Conservation (phyloP, 2,113 vertebrate genomes). For the Sebastes fasciatus region DNA sequence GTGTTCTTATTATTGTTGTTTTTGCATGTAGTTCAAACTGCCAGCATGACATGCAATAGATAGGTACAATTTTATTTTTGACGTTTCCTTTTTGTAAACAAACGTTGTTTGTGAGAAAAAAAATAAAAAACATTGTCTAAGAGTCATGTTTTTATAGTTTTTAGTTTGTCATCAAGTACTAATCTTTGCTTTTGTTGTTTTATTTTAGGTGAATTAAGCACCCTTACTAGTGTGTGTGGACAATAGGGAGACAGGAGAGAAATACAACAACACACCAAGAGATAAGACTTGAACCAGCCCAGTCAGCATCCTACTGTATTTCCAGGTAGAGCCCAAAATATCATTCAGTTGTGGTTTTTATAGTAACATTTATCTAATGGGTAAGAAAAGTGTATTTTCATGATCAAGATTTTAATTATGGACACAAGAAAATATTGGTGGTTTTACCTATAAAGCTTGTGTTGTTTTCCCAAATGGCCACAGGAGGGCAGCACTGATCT, state of each 20-base stretch:
- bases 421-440: neutral
- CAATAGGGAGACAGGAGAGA: constrained; percentile 42
- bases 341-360: neutral
- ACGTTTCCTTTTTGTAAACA: constrained; percentile 81
- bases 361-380: neutral
- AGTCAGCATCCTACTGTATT: neutral
- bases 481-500: constrained; percentile 69
- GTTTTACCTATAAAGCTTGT: neutral
- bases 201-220: constrained; percentile 42
- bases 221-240: constrained; percentile 19
- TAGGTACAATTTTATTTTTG: constrained; percentile 82
- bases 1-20: constrained; percentile 73
- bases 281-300: constrained; percentile 24
- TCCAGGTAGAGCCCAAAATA: constrained; percentile 44
- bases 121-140: constrained; percentile 68
- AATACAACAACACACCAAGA: constrained; percentile 3
- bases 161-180: constrained; percentile 1
- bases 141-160: constrained; percentile 4
- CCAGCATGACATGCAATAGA: constrained; percentile 84
- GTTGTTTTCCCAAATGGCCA: constrained; percentile 51
- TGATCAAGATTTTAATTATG: neutral
- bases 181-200: constrained; percentile 25
- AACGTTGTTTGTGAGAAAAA: constrained; percentile 78
- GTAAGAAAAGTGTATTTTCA: neutral
- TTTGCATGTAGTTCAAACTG: constrained; percentile 84